Conservation (phyloP, 2,797 vertebrate species). For the Megaceryle alcyon region DNA sequence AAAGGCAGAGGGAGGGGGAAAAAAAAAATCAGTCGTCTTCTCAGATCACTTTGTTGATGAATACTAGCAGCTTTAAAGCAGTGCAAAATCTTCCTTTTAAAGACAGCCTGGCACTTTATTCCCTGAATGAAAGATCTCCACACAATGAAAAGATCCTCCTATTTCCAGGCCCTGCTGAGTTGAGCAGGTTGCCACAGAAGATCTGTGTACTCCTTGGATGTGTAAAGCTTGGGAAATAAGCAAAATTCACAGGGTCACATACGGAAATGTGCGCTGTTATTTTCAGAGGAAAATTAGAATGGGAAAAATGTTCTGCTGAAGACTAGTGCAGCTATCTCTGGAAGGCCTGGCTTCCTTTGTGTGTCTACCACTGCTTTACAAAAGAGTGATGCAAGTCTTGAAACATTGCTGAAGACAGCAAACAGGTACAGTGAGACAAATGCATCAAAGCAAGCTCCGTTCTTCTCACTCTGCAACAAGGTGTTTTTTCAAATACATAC, state of each 20-base stretch:
- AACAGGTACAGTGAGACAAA: background rate
- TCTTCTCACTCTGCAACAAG: background rate
- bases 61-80: background rate
- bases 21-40: background rate
- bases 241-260: background rate
- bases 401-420: background rate
- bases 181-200: background rate
- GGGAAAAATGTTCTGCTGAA: background rate
- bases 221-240: background rate
- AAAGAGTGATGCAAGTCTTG: background rate
- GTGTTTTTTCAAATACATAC: background rate
- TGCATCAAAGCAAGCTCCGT: background rate
- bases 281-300: background rate
- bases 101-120: background rate
- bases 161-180: background rate
- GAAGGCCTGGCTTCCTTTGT: background rate
- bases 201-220: background rate
- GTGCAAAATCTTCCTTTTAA: background rate
- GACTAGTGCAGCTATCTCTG: background rate
- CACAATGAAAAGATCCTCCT: background rate
- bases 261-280: background rate
- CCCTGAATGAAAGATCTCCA: background rate
- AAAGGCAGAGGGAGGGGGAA: background rate
- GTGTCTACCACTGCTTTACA: background rate
- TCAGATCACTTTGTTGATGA: background rate